A percentile compares a stretch with the other conserved stretches of the same genome.
Evolutionary conservation across 2,888 invertebrate species (phyloP).

Genomic region (Orthosia gracilis): DNA sequence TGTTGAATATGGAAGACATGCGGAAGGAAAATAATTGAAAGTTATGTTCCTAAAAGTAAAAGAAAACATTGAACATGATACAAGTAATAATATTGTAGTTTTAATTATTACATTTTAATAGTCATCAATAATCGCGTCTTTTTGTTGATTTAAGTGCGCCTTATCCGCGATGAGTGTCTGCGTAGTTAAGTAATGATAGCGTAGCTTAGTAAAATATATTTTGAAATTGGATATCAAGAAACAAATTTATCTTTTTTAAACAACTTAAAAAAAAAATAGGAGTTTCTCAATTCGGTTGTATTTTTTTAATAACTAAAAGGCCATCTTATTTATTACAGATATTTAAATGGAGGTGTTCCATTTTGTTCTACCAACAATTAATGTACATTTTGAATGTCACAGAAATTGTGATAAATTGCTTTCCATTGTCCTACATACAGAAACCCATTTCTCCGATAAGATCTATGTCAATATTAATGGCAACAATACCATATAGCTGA

Average conservation of each 20-base stretch:
- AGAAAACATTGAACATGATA: neutral
- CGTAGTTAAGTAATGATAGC: too few species aligned
- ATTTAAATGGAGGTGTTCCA: neutral
- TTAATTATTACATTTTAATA: neutral
- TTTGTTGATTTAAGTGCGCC: neutral
- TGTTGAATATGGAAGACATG: neutral
- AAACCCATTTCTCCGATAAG: conserved; percentile 46
- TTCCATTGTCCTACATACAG: conserved; percentile 11
- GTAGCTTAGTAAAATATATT: too few species aligned
- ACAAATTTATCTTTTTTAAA: too few species aligned
- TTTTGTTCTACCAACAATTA: neutral
- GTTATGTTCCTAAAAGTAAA: too few species aligned
- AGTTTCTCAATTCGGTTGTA: too few species aligned
- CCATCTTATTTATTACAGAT: too few species aligned
- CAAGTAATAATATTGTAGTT: neutral
- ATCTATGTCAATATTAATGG: conserved; percentile 40
- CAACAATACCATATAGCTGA: conserved; percentile 2
- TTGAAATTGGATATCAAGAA: too few species aligned
- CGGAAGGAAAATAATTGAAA: neutral
- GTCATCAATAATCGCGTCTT: neutral
- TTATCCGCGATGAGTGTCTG: too few species aligned
- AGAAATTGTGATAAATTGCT: conserved; percentile 28
- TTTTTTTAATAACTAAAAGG: neutral
- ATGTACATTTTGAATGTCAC: neutral
- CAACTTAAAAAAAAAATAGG: too few species aligned